phyloP scores from a whole-genome alignment of 35 echinoderm and acorn worm genomes.

The Stichopus chloronotus region DNA sequence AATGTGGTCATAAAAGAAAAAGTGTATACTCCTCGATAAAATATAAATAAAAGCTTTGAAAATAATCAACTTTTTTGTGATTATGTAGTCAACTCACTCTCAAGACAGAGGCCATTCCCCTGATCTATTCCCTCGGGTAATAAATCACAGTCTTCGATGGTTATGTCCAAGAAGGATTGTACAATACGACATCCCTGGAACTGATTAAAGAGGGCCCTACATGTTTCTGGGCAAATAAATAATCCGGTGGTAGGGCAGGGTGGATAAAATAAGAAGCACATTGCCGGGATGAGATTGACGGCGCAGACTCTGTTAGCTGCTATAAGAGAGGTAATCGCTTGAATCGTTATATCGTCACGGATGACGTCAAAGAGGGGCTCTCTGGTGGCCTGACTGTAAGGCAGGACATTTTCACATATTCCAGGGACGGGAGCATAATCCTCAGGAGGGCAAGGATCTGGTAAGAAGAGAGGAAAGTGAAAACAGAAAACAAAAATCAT shows the following conservation, averaged over 20 bases:
- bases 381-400: not conserved
- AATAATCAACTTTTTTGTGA: not conserved
- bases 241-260: conserved; percentile 28
- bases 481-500: not conserved
- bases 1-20: too few species aligned
- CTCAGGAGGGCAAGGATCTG: conserved; percentile 23
- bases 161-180: not conserved
- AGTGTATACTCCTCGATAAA: too few species aligned
- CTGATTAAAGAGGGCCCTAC: not conserved
- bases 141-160: not conserved
- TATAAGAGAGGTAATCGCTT: not conserved
- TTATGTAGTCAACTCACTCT: not conserved
- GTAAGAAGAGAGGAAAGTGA: not conserved
- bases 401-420: not conserved
- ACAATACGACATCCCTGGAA: not conserved
- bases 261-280: conserved; percentile 26
- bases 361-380: not conserved
- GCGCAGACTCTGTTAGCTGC: not conserved
- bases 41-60: not conserved
- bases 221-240: conserved; percentile 35
- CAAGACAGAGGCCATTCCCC: conserved; percentile 27
- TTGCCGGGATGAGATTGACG: not conserved
- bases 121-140: not conserved
- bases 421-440: not conserved
- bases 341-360: not conserved